A percentile compares a stretch with the other conserved stretches of the same genome.
These are phyloP conservation scores for Brenthis hecate DNA, from an alignment of 2,888 invertebrate species.

Conservation along the genomic window DNA sequence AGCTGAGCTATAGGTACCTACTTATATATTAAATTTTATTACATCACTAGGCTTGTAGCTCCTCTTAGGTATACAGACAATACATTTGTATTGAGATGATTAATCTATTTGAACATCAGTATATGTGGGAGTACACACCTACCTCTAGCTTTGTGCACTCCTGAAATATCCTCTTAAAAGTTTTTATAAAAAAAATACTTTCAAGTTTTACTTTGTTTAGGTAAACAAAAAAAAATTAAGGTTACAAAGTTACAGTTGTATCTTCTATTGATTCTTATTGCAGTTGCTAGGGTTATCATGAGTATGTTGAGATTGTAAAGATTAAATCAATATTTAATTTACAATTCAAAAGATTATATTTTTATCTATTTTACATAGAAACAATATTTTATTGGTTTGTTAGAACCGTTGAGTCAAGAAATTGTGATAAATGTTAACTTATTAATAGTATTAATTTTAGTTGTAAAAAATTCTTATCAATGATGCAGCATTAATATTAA, in stretches of 20 bases:
- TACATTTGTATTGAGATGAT: conserved; percentile 13
- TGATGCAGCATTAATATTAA: conserved; percentile 1
- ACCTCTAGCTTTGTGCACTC: neutral
- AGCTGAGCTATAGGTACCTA: no score
- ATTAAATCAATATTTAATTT: conserved; percentile 8
- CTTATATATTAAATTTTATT: conserved; percentile 12
- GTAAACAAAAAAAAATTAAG: conserved; percentile 6
- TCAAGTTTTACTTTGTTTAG: no score
- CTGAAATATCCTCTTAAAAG: neutral
- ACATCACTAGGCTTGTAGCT: conserved; percentile 8
- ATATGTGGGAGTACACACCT: neutral
- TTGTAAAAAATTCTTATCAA: neutral
- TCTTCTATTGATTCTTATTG: neutral
- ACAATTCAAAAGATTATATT: neutral
- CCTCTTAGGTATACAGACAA: conserved; percentile 7
- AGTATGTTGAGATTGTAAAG: neutral
- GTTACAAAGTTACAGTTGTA: neutral
- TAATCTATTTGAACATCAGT: conserved; percentile 11
- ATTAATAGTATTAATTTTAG: neutral
- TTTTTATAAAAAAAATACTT: no score
- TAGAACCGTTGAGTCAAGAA: no score
- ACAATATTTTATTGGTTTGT: no score
- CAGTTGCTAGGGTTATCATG: conserved; percentile 7
- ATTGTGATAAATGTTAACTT: no score
- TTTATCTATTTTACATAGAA: neutral